Evolutionary conservation across 2,797 vertebrate species (phyloP), one percentile per base, ranked within the genome.

Genomic region (Scleropages formosus): DNA sequence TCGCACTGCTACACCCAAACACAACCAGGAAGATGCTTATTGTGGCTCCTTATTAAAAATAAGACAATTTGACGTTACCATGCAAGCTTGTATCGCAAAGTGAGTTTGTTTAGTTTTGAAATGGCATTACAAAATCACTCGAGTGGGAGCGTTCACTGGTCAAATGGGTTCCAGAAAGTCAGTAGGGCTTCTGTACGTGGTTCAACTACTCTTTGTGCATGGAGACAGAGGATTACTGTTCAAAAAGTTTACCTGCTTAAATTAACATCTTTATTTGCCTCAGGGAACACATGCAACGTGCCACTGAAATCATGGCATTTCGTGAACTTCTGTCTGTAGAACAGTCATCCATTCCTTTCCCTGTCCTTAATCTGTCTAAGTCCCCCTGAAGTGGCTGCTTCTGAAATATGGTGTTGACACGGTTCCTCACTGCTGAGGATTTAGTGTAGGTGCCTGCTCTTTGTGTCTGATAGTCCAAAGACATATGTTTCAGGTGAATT

Each of bases 1-100:
- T 27, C 15, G 27, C 12, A 13, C 61, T 13, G 69, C 44, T 63
- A 72, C 75, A 39, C 68, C 75, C 67, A 60, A 46, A 9, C 31
- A 22, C 49, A 16, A 26, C 20, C 53, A 61, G 16, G 47, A 24
- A 44, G 39, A 26, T n/a, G 53, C 22, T 27, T 46, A 27, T 58
- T 0, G 7, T 44, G 1, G 6, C 12, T 58, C 18, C 10, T 67
- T 20, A 44, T 20, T 31, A 53, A 59, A 75, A 61, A 46, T 10
- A 8, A 56, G 56, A 47, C 49, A 27, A 70, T 70, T 13, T 56
- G 24, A 31, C 22, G 1, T 11, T 39, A 6, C 39, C 31, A 31
- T 39, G 31, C 31, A 39, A 39, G 6, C 39, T 39, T 39, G 31
- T 39, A 39, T 39, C 31, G 39, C 31, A 39, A 39, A 39, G 39